Percentiles rank a stretch among this genome's conserved stretches.
These are phyloP conservation scores for Bos indicus DNA, from an alignment of 2,113 vertebrate species.

Conservation along the genomic window DNA sequence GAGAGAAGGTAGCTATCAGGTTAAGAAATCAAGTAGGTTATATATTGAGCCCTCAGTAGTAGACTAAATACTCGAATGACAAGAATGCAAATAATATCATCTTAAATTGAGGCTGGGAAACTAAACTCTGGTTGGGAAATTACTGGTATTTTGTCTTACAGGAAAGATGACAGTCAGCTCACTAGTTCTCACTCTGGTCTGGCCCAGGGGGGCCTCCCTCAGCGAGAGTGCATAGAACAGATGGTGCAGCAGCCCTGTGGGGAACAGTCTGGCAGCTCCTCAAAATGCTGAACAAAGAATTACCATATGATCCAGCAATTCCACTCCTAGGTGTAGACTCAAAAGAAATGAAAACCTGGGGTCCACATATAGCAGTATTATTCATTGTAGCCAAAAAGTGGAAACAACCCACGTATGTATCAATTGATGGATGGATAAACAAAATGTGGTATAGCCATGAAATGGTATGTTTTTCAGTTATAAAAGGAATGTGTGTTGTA, in stretches of 20 bases:
- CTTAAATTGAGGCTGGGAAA: background rate
- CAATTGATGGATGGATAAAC: background rate
- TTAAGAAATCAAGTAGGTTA: background rate
- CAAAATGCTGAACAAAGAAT: background rate
- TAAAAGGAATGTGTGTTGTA: background rate
- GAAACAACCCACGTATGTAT: background rate
- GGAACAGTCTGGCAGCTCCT: background rate
- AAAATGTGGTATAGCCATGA: background rate
- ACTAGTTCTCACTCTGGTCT: background rate
- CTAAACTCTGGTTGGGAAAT: background rate
- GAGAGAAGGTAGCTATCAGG: background rate
- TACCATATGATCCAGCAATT: background rate
- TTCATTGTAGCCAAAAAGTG: background rate
- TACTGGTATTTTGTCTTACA: background rate
- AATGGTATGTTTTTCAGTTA: background rate
- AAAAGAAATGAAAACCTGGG: background rate
- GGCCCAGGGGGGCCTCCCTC: background rate
- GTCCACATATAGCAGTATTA: background rate
- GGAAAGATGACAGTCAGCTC: background rate
- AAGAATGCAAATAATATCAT: background rate
- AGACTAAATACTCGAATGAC: background rate
- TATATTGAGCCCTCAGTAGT: background rate
- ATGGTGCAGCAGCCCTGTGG: background rate
- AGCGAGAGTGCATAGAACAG: background rate
- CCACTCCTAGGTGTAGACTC: background rate